Base-by-base conservation (phyloP, 2,113 vertebrate species). In the Sisor rabdophorus region DNA sequence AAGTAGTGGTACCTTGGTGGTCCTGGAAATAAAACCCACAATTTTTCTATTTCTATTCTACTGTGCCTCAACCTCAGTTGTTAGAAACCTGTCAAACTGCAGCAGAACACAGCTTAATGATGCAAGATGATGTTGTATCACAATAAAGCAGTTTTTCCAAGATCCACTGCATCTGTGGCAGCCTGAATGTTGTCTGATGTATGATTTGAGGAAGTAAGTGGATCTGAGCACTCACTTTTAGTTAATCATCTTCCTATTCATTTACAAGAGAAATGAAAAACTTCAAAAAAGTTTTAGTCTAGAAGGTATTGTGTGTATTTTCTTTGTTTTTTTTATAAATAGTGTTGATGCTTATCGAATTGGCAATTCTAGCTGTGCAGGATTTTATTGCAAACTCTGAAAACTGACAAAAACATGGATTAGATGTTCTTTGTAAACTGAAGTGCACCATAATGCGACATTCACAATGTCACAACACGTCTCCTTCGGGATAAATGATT, bases 171-270 rank as follows among this genome's bases (percentile, higher is more conserved):
- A 16, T 77, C 64, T 13, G 19, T 47, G 32, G 36, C 13, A 53
- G 28, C 58, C 40, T 15, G 47, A 71, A 44, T 36, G 63, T 63
- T 61, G 44, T n/a, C n/a, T 26, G 8, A 24, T 19, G 8, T 17
- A 36, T 20, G 11, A 22, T 24, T 67, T 47, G 13, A 65, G 20
- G 47, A 15, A 22, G 30, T 10, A 44, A 24, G 12, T 22, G 13
- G n/a, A 48, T 40, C 50, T 55, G 52, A 74, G 64, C 76, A 76
- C 61, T 20, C 70, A 69, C n/a, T n/a, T n/a, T n/a, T n/a, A n/a
- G n/a, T n/a, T n/a, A n/a, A n/a, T n/a, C n/a, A n/a, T n/a, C n/a
- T 22, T 58, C n/a, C n/a, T 36, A 24, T 22, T 67, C 6, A 47
- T 68, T 50, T 50, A 67, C 15, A 67, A 44, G 17, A 64, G 2